Conservation (phyloP, 2,888 invertebrate species). For the Nymphalis polychloros region DNA sequence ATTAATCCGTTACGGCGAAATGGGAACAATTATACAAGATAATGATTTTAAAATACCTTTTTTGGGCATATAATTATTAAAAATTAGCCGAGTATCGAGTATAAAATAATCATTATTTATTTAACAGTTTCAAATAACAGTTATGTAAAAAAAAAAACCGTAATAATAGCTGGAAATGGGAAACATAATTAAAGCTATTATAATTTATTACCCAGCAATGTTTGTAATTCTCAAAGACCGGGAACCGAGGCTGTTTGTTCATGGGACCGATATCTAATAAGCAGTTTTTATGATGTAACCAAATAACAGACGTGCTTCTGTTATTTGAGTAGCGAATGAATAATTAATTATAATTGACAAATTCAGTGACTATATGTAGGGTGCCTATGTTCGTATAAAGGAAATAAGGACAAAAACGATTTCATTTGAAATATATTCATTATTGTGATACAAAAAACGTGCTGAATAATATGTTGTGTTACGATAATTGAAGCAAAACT, state of each 20-base stretch:
- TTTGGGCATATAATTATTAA: not conserved
- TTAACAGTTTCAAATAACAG: not conserved
- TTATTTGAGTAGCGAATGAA: constrained; percentile 3
- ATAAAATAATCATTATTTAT: too few relatives aligned
- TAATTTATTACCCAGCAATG: not conserved
- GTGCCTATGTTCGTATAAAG: not conserved
- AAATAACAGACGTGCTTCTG: constrained; percentile 5
- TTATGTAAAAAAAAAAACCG: not conserved
- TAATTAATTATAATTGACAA: constrained; percentile 7
- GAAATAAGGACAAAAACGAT: not conserved
- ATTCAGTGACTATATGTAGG: not conserved
- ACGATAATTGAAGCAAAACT: too few relatives aligned
- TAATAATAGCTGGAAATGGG: constrained; percentile 4
- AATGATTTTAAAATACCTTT: not conserved
- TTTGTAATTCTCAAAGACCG: not conserved
- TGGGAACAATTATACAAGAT: not conserved
- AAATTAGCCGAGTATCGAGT: not conserved
- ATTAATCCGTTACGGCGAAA: not conserved
- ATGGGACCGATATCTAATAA: not conserved
- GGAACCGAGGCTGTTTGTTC: not conserved
- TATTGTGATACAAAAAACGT: too few relatives aligned
- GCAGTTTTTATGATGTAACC: not conserved
- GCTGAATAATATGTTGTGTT: too few relatives aligned
- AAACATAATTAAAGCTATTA: not conserved
- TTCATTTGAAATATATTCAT: too few relatives aligned